Conservation (phyloP, 2,888 invertebrate species). For the Erannis defoliaria region DNA sequence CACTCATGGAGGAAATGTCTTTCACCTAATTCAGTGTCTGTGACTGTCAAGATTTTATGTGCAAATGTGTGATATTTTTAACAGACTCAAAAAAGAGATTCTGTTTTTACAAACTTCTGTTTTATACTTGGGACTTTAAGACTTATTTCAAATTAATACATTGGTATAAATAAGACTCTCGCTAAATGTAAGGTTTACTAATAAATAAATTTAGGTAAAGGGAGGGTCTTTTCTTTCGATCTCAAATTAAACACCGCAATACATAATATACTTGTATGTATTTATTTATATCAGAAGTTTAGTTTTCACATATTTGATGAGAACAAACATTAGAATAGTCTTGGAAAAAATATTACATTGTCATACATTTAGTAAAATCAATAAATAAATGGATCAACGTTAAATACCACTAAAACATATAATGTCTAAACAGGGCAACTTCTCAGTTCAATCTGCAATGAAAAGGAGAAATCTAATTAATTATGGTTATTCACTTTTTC, state of each 20-base stretch:
- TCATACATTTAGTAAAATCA: conserved; percentile 47
- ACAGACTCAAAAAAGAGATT: conserved; percentile 29
- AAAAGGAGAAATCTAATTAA: conserved; percentile 66
- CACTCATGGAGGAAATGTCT: conserved; percentile 88
- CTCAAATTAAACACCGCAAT: conserved; percentile 43
- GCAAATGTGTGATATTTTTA: conserved; percentile 59
- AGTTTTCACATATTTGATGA: conserved; percentile 51
- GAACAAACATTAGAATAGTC: conserved; percentile 32
- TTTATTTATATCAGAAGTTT: conserved; percentile 54
- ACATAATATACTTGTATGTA: conserved; percentile 48
- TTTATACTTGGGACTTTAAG: conserved; percentile 62
- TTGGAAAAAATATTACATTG: conserved; percentile 32
- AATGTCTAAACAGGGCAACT: conserved; percentile 54
- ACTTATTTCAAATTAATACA: conserved; percentile 34
- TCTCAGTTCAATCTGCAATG: conserved; percentile 76
- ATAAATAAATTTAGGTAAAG: conserved; percentile 69
- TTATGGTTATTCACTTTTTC: conserved; percentile 77
- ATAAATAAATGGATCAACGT: conserved; percentile 37
- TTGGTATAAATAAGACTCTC: conserved; percentile 47
- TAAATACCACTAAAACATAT: conserved; percentile 48
- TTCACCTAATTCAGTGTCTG: conserved; percentile 84
- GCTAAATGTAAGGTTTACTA: conserved; percentile 57
- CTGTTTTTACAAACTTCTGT: conserved; percentile 32
- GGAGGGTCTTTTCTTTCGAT: conserved; percentile 72
- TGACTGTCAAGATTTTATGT: conserved; percentile 51